Evolutionary conservation across 2,888 invertebrate species (phyloP).

Genomic region (Drosophila cracens): DNA sequence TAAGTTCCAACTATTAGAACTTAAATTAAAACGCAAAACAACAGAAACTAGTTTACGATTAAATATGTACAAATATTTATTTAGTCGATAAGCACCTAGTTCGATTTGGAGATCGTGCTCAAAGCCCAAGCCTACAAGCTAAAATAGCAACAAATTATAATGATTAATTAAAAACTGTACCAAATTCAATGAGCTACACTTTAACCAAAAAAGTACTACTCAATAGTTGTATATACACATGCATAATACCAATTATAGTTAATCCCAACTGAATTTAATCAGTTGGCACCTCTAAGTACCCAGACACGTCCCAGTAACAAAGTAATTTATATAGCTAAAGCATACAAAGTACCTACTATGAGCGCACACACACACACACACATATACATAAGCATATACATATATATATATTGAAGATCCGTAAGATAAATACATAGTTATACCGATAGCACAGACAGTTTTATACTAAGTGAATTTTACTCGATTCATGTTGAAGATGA

Average conservation of each 20-base stretch:
- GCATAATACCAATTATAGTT: slow-evolving; percentile 4
- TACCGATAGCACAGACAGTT: slow-evolving; percentile 56
- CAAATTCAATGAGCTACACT: slow-evolving; percentile 69
- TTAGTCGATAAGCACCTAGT: slow-evolving; percentile 40
- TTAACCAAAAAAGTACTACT: slow-evolving; percentile 22
- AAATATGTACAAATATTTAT: slow-evolving; percentile 14
- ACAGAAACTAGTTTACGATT: slow-evolving; percentile 57
- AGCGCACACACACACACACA: slow-evolving; percentile 26
- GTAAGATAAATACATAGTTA: slow-evolving; percentile 24
- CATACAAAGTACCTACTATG: slow-evolving; percentile 66
- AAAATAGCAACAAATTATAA: slow-evolving; percentile 10
- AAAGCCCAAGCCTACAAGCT: slow-evolving; percentile 55
- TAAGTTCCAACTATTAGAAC: slow-evolving; percentile 64
- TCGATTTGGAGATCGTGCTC: slow-evolving; percentile 46
- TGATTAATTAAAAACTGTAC: slow-evolving; percentile 52
- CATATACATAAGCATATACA: slow-evolving; percentile 8
- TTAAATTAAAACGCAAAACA: slow-evolving; percentile 56
- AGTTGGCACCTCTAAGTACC: slow-evolving; percentile 40
- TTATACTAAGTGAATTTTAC: slow-evolving; percentile 73
- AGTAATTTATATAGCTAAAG: slow-evolving; percentile 53
- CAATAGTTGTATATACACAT: slow-evolving; percentile 16
- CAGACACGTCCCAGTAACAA: slow-evolving; percentile 60
- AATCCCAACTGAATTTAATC: slow-evolving; percentile 15
- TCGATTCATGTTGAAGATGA: slow-evolving; percentile 37
- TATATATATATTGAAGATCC: slow-evolving; percentile 15